Conservation (phyloP, 2,888 invertebrate species). For the Mythimna vitellina region DNA sequence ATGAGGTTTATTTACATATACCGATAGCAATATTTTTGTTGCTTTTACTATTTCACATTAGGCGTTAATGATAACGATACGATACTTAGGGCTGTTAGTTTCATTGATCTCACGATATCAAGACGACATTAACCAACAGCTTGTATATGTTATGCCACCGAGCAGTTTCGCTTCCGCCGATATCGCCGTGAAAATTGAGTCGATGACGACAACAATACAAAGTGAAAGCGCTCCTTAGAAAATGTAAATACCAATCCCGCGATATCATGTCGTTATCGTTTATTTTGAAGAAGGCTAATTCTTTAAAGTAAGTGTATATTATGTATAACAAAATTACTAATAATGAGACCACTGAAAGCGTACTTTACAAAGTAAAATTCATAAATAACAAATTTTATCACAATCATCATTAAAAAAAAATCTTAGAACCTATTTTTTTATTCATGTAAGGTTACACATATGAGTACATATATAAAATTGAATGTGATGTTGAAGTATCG, state of each 20-base stretch:
- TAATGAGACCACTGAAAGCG: constrained; percentile 55
- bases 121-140: too few relatives aligned
- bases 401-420: constrained; percentile 22
- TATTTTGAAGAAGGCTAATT: too few relatives aligned
- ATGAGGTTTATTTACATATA: not conserved
- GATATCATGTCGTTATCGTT: too few relatives aligned
- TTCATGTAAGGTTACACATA: constrained; percentile 10
- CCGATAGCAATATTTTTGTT: constrained; percentile 9
- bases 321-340: not conserved
- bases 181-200: too few relatives aligned
- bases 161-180: too few relatives aligned
- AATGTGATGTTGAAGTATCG: constrained; percentile 33
- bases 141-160: too few relatives aligned
- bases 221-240: too few relatives aligned
- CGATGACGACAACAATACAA: too few relatives aligned
- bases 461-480: constrained; percentile 33
- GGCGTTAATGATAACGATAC: too few relatives aligned
- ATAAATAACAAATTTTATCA: constrained; percentile 37
- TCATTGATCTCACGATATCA: too few relatives aligned
- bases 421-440: constrained; percentile 18
- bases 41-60: not conserved
- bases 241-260: too few relatives aligned
- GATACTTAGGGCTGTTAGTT: too few relatives aligned
- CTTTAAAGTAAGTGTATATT: not conserved
- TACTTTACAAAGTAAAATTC: constrained; percentile 19